Evolutionary conservation across 1,140 invertebrate genomes (phyloP), one percentile per base, ranked within the genome.

Genomic region (Polypedilum vanderplanki): DNA sequence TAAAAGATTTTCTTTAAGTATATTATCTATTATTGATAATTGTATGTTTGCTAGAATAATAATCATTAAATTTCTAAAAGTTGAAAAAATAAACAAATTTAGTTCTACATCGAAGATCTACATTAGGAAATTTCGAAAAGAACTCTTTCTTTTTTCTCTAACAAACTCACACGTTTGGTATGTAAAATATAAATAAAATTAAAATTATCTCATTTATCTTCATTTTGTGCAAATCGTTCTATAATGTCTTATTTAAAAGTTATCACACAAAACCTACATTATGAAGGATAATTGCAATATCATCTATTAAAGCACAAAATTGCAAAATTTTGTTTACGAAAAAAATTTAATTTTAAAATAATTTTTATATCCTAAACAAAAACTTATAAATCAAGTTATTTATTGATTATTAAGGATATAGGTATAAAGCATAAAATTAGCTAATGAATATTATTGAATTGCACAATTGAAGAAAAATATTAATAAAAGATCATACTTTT

Each of bases 111-210:
- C 24, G 24, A 33, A 33, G 24, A 33, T 33, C 24, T 33, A 33
- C 24, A 33, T 33, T 5, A 33, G 5, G 24, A 33, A 33, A 33
- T 5, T 15, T 57, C n/a, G 8, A 57, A 57, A 57, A n/a, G 4
- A n/a, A n/a, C 46, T 57, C 46, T 12, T 57, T 57, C 46, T 57
- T 57, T 46, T 57, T 57, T 15, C 46, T 57, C 46, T 57, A 57
- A 8, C 10, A 57, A 57, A 8, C 15, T 57, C n/a, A 57, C 46
- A 57, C 46, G 46, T 57, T 57, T 57, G 46, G 46, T 57, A n/a
- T 12, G 46, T 57, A 57, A 57, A 57, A 57, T 10, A n/a, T n/a
- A n/a, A n/a, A 57, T 57, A n/a, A n/a, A n/a, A 57, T 57, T 57
- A n/a, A 57, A 57, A n/a, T 15, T n/a, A 57, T n/a, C 46, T 4